Percentiles rank a stretch among this genome's conserved stretches.
These are phyloP conservation scores for Aphidoletes aphidimyza DNA, from an alignment of 2,888 invertebrate genomes.

Conservation along the genomic window DNA sequence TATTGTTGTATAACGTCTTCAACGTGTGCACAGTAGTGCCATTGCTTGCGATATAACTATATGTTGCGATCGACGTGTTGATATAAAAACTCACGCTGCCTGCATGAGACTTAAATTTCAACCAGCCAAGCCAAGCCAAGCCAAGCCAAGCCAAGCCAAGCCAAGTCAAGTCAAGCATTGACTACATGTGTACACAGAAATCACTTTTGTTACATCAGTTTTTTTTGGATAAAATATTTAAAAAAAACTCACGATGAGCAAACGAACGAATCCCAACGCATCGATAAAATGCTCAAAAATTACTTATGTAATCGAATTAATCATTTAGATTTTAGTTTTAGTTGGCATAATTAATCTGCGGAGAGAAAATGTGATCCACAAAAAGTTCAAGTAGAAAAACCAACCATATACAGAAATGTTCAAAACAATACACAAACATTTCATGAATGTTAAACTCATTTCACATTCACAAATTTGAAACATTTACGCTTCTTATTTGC, in stretches of 20 bases:
- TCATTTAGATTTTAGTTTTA: not conserved
- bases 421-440: too few relatives aligned
- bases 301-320: constrained; percentile 43
- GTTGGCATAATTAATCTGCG: not conserved
- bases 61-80: not conserved
- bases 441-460: too few relatives aligned
- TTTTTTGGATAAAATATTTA: not conserved
- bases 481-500: not conserved
- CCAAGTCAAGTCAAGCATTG: too few relatives aligned
- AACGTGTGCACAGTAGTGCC: not conserved
- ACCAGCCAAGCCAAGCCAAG: too few relatives aligned
- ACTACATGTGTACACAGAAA: not conserved
- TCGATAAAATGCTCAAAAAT: not conserved
- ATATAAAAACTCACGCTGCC: not conserved
- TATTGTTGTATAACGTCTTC: constrained; percentile 34
- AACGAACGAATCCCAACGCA: not conserved
- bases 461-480: too few relatives aligned
- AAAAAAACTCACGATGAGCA: constrained; percentile 12
- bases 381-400: not conserved
- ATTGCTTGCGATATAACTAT: not conserved
- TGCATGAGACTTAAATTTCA: constrained; percentile 6
- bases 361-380: not conserved
- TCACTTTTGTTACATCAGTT: not conserved
- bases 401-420: too few relatives aligned
- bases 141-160: too few relatives aligned